A percentile compares a stretch with the other conserved stretches of the same genome.
phyloP scores from a whole-genome alignment of 2,113 vertebrate genomes.

The Daubentonia madagascariensis region DNA sequence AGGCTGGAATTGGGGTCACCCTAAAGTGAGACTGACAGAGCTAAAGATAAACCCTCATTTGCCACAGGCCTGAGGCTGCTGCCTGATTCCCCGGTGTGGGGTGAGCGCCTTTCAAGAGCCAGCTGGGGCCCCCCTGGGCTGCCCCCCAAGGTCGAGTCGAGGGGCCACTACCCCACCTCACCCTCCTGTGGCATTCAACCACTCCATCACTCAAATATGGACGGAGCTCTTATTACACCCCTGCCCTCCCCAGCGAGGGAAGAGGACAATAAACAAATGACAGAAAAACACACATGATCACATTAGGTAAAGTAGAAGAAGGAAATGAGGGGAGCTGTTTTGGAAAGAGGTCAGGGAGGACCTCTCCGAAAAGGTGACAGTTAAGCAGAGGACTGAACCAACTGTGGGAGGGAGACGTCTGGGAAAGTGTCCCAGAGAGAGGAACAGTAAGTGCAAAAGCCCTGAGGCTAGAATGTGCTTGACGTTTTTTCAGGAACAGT shows the following conservation, averaged over 20 bases:
- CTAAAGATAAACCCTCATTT: slow-evolving; percentile 85
- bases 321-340: background rate
- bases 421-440: background rate
- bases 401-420: background rate
- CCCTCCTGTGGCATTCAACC: background rate
- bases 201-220: background rate
- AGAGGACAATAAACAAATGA: background rate
- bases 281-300: background rate
- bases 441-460: background rate
- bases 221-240: background rate
- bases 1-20: slow-evolving; percentile 85
- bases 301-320: background rate
- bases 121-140: background rate
- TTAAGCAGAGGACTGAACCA: background rate
- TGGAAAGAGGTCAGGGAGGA: background rate
- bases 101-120: slow-evolving; percentile 31
- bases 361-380: background rate
- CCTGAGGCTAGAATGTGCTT: background rate
- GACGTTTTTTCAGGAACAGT: background rate
- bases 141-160: background rate
- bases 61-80: slow-evolving; percentile 59
- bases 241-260: background rate
- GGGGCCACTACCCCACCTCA: background rate
- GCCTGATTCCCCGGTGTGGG: slow-evolving; percentile 74
- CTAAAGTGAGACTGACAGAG: slow-evolving; percentile 82